Evolutionary conservation across 1,140 invertebrate species (phyloP), one percentile per base, ranked within the genome.

Genomic region (Ooceraea biroi): DNA sequence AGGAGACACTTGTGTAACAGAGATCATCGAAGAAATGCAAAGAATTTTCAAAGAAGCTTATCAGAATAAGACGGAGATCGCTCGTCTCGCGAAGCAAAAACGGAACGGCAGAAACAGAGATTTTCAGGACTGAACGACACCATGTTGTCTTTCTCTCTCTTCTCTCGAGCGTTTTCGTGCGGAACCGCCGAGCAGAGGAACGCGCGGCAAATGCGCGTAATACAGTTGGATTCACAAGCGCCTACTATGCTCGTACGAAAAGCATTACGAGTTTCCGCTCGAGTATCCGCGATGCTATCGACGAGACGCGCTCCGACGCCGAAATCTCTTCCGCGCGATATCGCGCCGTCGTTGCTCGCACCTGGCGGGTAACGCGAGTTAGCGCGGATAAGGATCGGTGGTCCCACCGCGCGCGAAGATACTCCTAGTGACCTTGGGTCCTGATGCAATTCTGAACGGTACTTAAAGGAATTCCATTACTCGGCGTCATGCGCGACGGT

Each of bases 391-490:
- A 78, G 66, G 50, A 71, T 80, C 76, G 74, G 58, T 65, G 73
- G n/a, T n/a, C n/a, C n/a, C n/a, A n/a, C n/a, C 46, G 58, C 61
- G 30, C 36, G 65, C 0, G 73, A 74, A 77, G 69, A 82, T 73
- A 80, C 52, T 85, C 48, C 27, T 52, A 82, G 87, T 66, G 87
- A 89, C 88, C 88, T 89, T 89, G 88, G 87, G 36, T 82, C 76
- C 80, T 87, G 85, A 89, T 89, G 87, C 87, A 87, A 89, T 72
- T 85, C 82, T 69, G 72, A 87, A 89, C 87, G 87, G 87, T 89
- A 87, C 87, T 89, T 85, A 85, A 89, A 89, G 82, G 73, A 89
- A 89, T 89, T 89, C 87, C 85, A 88, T 86, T 78, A 58, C 66
- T 71, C 57, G 83, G 77, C 65, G 69, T 69, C 86, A 82, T 78